A percentile compares a stretch with the other conserved stretches of the same genome.
phyloP scores from a whole-genome alignment of 1,140 invertebrate species.

The Lordiphosa stackelbergi region DNA sequence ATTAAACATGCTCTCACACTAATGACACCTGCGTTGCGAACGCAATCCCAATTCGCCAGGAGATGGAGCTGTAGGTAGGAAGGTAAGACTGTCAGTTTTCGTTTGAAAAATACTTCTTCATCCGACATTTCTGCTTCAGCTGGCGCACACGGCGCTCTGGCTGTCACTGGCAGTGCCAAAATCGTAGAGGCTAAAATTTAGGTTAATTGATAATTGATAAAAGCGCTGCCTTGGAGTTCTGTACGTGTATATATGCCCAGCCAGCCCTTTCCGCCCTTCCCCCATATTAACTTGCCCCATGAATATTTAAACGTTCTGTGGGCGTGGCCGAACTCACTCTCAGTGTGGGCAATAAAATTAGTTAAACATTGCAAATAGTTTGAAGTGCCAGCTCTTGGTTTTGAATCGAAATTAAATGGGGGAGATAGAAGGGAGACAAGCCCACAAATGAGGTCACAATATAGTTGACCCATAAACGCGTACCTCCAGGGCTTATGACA shows the following conservation, averaged over 20 bases:
- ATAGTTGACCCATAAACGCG: slow-evolving; percentile 63
- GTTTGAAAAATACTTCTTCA: slow-evolving; percentile 59
- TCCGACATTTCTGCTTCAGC: slow-evolving; percentile 43
- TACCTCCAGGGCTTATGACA: slow-evolving; percentile 19
- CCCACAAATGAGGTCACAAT: slow-evolving; percentile 55
- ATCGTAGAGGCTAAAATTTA: slow-evolving; percentile 65
- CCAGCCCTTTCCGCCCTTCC: neutral
- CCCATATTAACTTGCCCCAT: slow-evolving; percentile 44
- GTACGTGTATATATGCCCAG: neutral
- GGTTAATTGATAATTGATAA: slow-evolving; percentile 75
- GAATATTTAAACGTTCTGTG: slow-evolving; percentile 46
- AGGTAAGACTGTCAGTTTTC: slow-evolving; percentile 40
- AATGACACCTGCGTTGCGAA: slow-evolving; percentile 41
- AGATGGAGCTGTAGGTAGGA: neutral
- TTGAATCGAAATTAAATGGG: slow-evolving; percentile 42
- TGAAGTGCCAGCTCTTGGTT: slow-evolving; percentile 30
- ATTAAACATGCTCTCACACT: slow-evolving; percentile 52
- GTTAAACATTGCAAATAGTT: slow-evolving; percentile 58
- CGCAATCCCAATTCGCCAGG: slow-evolving; percentile 1
- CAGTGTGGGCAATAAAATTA: slow-evolving; percentile 63
- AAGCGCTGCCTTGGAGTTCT: slow-evolving; percentile 30
- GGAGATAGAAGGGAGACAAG: neutral
- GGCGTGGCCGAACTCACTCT: slow-evolving; percentile 33
- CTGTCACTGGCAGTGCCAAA: slow-evolving; percentile 60
- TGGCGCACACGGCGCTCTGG: slow-evolving; percentile 29